Evolutionary conservation across 1,140 invertebrate species (phyloP), one percentile per base, ranked within the genome.

Genomic region (Drosophila miranda): DNA sequence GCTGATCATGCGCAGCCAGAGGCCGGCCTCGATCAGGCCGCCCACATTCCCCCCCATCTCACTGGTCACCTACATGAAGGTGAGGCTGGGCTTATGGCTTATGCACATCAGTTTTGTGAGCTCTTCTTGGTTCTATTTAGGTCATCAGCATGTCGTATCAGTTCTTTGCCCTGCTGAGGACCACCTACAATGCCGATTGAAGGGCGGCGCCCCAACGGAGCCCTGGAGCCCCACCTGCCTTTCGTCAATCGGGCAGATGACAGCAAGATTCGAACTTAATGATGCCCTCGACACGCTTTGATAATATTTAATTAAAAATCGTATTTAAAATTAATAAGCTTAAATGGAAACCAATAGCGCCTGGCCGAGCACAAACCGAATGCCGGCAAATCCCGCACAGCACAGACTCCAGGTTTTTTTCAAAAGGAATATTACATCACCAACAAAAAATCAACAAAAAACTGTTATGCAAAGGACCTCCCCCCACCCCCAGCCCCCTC

Each of bases 241-340:
- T 16, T 16, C 16, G 16, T 16, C 16, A 16, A 28, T 28, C 6
- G 28, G 1, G 0, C 42, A 44, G 41, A 45, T 48, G 56, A 19
- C 63, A 19, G 11, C 23, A 34, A 16, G 58, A 34, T 64, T 63
- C 50, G 50, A 68, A 67, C 48, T 57, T 75, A 75, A 80, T 79
- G 77, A 79, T 49, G 63, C 64, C 64, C 57, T 52, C 76, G 77
- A 74, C 81, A 77, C 77, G 78, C 81, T 84, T 86, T 86, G 81
- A 77, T 80, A 81, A 69, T 77, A 81, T 86, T 86, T 86, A 86
- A 86, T 86, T 86, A 86, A 86, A 86, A 87, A 78, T 86, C 81
- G 77, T 82, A 86, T 87, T 86, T 78, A 86, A 86, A 87, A 86
- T 86, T 86, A 86, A 86, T 86, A 86, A 86, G 81, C 81, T 86